Conservation (phyloP, 2,113 vertebrate genomes). For the Sapayoa aenigma region DNA sequence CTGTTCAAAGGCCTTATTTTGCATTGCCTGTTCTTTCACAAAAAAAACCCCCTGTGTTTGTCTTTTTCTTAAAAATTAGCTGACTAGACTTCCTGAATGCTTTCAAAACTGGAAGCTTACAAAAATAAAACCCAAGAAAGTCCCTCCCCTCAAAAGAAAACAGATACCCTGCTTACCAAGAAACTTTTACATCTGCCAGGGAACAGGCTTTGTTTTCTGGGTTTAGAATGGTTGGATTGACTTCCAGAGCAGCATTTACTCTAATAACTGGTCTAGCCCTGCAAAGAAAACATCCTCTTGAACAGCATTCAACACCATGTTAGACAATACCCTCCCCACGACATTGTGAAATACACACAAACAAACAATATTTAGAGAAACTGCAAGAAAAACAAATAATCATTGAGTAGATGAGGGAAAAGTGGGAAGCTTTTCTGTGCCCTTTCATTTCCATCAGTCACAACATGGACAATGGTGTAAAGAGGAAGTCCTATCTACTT, state of each 20-base stretch:
- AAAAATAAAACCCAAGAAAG: not conserved
- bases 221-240: slow-evolving; percentile 91
- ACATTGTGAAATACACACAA: not conserved
- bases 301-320: not conserved
- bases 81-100: not conserved
- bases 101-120: not conserved
- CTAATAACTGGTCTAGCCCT: slow-evolving; percentile 94
- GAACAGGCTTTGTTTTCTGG: slow-evolving; percentile 86
- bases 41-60: not conserved
- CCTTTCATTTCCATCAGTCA: not conserved
- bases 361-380: not conserved
- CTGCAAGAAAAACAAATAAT: not conserved
- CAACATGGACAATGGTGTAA: not conserved
- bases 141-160: not conserved
- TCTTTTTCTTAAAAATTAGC: not conserved
- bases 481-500: not conserved
- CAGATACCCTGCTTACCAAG: slow-evolving; percentile 80
- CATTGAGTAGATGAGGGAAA: not conserved
- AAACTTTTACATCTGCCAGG: slow-evolving; percentile 76
- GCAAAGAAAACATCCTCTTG: slow-evolving; percentile 21
- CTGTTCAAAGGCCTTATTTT: not conserved
- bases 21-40: not conserved
- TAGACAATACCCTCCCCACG: not conserved
- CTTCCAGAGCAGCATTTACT: slow-evolving; percentile 87
- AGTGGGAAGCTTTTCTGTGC: not conserved